These are phyloP conservation scores for Corythoichthys haematopterus DNA, from an alignment of 2,113 vertebrate species.

Conservation along the genomic window DNA sequence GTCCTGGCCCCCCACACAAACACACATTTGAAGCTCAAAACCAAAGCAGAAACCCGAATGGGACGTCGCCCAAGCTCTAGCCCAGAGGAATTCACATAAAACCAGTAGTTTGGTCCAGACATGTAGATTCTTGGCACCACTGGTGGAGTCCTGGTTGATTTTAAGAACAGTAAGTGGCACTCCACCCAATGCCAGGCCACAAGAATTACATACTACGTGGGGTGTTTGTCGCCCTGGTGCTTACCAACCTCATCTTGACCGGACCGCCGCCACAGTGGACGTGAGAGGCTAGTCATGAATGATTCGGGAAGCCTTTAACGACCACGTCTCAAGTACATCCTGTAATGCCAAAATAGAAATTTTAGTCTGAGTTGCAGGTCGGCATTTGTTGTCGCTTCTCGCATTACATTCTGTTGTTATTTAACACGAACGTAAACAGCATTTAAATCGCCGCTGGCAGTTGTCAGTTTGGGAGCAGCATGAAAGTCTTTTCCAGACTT, in stretches of 20 bases:
- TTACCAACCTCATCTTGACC: slow-evolving; percentile 41
- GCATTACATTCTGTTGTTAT: slow-evolving; percentile 9
- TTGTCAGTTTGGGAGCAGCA: neutral
- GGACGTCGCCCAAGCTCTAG: slow-evolving; percentile 43
- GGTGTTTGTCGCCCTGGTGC: slow-evolving; percentile 51
- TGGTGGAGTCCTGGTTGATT: slow-evolving; percentile 32
- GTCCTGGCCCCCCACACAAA: slow-evolving; percentile 4
- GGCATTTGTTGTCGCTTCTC: slow-evolving; percentile 32
- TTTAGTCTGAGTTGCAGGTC: slow-evolving; percentile 21
- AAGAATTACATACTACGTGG: slow-evolving; percentile 54
- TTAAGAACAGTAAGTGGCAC: slow-evolving; percentile 49
- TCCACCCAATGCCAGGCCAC: slow-evolving; percentile 65
- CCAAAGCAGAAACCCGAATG: slow-evolving; percentile 24
- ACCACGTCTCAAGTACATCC: slow-evolving; percentile 33
- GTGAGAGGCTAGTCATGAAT: slow-evolving; percentile 40
- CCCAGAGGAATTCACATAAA: slow-evolving; percentile 40
- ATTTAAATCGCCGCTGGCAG: neutral
- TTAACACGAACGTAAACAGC: slow-evolving; percentile 1
- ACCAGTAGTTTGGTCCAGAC: slow-evolving; percentile 42
- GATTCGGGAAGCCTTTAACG: slow-evolving; percentile 55
- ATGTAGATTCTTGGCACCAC: slow-evolving; percentile 47
- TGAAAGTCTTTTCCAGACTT: neutral
- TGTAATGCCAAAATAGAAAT: slow-evolving; percentile 32
- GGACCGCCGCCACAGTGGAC: slow-evolving; percentile 46
- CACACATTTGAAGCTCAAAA: slow-evolving; percentile 19